Base-by-base conservation (phyloP, 2,888 invertebrate species). In the Papilio protenor region DNA sequence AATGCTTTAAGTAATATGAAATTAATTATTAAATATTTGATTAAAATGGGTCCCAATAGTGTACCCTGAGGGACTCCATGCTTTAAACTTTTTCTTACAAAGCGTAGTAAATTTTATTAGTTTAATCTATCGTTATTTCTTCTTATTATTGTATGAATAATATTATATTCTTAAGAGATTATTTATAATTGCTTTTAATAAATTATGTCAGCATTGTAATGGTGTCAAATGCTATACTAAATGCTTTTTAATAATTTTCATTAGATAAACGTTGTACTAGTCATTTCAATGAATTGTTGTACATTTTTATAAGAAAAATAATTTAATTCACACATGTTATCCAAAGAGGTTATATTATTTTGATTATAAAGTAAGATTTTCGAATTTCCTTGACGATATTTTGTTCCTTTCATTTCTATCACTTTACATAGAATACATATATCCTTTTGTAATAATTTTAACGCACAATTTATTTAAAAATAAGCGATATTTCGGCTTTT, bases 261-360 rank as follows among this genome's bases (percentile, higher is more conserved):
- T 23, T 59, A 64, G 3, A 33, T 12, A 21, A 70, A 47, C n/a
- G 6, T 70, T 70, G 23, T 72, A 21, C 71, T 72, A 76, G 71
- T 76, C 71, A 71, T 72, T 61, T 23, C 14, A 52, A 33, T 76
- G 71, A 70, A 49, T 49, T 72, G 33, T 76, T 76, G 76, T 76
- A 75, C 33, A 70, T 70, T 69, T 52, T 75, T 16, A 40, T 57
- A 45, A 27, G 16, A n/a, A 1, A 27, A 61, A 55, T 55, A 61
- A 61, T 16, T 61, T 14, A 61, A 16, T 27, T 23, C 12, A 59
- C 23, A 5, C 16, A 14, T 59, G 5, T 23, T 12, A 2, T n/a
- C 14, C 23, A 27, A 61, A 61, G 27, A 61, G 23, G 61, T 11
- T 21, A 61, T 61, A 64, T 27, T 21, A 2, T 4, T 61, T 59